phyloP scores from a whole-genome alignment of 2,888 invertebrate species.

The Pherbina coryleti region DNA sequence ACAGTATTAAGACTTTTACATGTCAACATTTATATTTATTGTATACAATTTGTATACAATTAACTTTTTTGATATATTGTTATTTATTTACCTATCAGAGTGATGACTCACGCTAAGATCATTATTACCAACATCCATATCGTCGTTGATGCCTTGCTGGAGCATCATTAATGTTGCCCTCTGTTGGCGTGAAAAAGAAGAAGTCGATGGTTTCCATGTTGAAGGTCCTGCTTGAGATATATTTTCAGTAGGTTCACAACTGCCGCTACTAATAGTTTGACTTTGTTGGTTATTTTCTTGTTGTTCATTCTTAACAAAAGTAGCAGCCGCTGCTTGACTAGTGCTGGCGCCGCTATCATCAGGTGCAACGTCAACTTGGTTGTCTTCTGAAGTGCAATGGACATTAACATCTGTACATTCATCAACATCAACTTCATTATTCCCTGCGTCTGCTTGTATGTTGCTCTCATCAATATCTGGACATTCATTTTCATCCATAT shows the following conservation, averaged over 20 bases:
- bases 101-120: conserved; percentile 74
- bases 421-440: conserved; percentile 76
- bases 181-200: conserved; percentile 61
- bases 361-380: conserved; percentile 68
- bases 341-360: conserved; percentile 58
- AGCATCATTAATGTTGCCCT: conserved; percentile 60
- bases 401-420: conserved; percentile 77
- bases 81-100: conserved; percentile 57
- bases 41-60: too few relatives aligned
- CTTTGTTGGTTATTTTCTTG: conserved; percentile 73
- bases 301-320: conserved; percentile 52
- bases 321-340: conserved; percentile 50
- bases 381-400: conserved; percentile 71
- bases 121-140: conserved; percentile 65
- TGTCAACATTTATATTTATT: too few relatives aligned
- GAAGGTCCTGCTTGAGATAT: conserved; percentile 54
- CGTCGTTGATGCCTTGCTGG: conserved; percentile 68
- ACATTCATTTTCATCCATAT: conserved; percentile 73
- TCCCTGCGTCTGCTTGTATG: conserved; percentile 71
- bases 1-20: too few relatives aligned
- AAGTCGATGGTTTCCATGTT: conserved; percentile 63
- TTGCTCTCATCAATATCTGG: conserved; percentile 71
- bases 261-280: conserved; percentile 84
- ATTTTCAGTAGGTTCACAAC: conserved; percentile 73
- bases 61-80: background rate